Conservation (phyloP, 2,888 invertebrate genomes). For the Vannuccia rotundouncinata region DNA sequence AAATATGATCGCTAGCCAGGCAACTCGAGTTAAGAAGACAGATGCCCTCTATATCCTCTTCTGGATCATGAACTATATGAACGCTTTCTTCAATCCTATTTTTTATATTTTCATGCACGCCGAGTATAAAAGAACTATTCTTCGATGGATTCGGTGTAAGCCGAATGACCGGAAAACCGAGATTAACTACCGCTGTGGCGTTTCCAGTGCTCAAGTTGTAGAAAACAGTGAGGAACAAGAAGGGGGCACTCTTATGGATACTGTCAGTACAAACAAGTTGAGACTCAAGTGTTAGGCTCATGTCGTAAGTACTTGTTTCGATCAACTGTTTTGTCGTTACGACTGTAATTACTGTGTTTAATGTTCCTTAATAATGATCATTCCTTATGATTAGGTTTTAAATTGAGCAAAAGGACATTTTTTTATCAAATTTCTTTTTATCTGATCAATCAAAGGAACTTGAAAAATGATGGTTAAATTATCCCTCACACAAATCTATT, state of each 20-base stretch:
- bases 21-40: background rate
- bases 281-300: background rate
- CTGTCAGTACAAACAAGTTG: background rate
- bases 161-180: background rate
- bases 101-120: conserved; percentile 36
- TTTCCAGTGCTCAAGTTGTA: background rate
- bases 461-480: too few relatives aligned
- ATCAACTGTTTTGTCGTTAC: too few relatives aligned
- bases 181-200: background rate
- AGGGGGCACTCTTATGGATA: background rate
- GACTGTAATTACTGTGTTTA: too few relatives aligned
- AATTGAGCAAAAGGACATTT: too few relatives aligned
- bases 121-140: conserved; percentile 29
- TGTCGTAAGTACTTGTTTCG: too few relatives aligned
- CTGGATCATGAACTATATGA: conserved; percentile 38
- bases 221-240: background rate
- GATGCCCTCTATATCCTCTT: conserved; percentile 32
- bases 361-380: too few relatives aligned
- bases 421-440: too few relatives aligned
- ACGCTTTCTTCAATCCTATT: conserved; percentile 38
- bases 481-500: too few relatives aligned
- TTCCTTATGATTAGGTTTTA: too few relatives aligned
- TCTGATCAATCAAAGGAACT: too few relatives aligned
- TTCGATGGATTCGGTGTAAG: conserved; percentile 29
- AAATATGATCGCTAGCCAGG: conserved; percentile 29